These are phyloP conservation scores for Labeo rohita DNA, from an alignment of 2,113 vertebrate species.

Conservation along the genomic window DNA sequence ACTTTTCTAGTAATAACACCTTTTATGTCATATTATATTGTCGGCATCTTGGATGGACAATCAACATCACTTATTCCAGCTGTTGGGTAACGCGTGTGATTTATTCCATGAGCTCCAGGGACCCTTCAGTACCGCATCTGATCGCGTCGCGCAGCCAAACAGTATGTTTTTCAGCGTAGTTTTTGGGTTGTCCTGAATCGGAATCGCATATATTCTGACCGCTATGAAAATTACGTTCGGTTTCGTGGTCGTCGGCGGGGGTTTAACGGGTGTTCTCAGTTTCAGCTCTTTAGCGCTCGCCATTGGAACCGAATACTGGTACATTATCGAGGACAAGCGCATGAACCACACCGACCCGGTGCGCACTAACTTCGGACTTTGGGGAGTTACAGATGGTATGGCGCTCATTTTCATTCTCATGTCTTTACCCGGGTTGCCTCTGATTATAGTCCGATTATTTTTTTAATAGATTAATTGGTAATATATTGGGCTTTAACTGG, in stretches of 20 bases:
- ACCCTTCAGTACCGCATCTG: not conserved
- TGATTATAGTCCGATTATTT: not conserved
- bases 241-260: conserved; percentile 70
- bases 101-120: not conserved
- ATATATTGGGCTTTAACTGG: not conserved
- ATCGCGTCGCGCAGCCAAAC: not conserved
- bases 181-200: not conserved
- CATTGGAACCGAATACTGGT: conserved; percentile 79
- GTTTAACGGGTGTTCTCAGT: conserved; percentile 73
- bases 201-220: not conserved
- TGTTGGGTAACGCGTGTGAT: not conserved
- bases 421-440: not conserved
- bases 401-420: not conserved
- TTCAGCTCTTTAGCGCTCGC: conserved; percentile 74
- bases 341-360: conserved; percentile 62
- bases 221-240: conserved; percentile 65
- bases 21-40: not conserved
- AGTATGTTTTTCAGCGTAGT: not conserved
- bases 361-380: conserved; percentile 72
- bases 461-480: not conserved
- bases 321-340: conserved; percentile 73
- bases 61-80: not conserved
- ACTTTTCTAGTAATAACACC: not conserved
- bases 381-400: conserved; percentile 71
- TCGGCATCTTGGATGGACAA: not conserved